These are phyloP conservation scores for Chesias legatella DNA, from an alignment of 2,888 invertebrate genomes.

Conservation along the genomic window DNA sequence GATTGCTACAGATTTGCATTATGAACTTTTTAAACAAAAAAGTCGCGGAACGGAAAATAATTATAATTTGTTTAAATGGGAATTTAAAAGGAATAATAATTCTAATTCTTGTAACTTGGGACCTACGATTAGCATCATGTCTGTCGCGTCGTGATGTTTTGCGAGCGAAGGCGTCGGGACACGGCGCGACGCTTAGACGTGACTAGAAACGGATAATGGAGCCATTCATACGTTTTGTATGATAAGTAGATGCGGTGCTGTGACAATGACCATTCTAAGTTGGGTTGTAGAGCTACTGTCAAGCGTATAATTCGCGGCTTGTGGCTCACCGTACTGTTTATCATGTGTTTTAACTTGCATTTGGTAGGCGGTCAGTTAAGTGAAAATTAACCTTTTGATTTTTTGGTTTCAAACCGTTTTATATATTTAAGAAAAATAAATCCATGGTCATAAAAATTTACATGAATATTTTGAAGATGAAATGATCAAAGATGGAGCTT, in stretches of 20 bases:
- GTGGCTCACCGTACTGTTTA: constrained; percentile 1
- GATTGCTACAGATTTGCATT: too few species aligned
- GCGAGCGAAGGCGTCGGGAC: constrained; percentile 21
- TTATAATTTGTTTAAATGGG: too few species aligned
- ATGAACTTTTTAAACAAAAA: too few species aligned
- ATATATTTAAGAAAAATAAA: too few species aligned
- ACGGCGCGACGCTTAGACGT: constrained; percentile 25
- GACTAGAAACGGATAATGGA: constrained; percentile 25
- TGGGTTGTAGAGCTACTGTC: constrained; percentile 13
- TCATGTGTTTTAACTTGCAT: constrained; percentile 2
- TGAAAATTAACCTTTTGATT: too few species aligned
- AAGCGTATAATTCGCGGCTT: constrained; percentile 4
- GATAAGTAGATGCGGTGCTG: constrained; percentile 26
- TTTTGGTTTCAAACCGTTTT: too few species aligned
- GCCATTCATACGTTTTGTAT: constrained; percentile 30
- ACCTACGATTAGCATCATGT: constrained; percentile 6
- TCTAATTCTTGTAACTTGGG: not conserved
- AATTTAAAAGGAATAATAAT: constrained; percentile 1
- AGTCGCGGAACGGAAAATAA: too few species aligned
- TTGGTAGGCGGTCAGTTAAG: too few species aligned
- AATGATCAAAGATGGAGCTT: too few species aligned
- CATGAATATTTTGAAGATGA: too few species aligned
- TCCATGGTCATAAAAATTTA: too few species aligned
- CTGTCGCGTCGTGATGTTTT: constrained; percentile 26
- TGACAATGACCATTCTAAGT: constrained; percentile 24